Base-by-base conservation (phyloP, 2,888 invertebrate species). In the Tricholauxania praeusta region DNA sequence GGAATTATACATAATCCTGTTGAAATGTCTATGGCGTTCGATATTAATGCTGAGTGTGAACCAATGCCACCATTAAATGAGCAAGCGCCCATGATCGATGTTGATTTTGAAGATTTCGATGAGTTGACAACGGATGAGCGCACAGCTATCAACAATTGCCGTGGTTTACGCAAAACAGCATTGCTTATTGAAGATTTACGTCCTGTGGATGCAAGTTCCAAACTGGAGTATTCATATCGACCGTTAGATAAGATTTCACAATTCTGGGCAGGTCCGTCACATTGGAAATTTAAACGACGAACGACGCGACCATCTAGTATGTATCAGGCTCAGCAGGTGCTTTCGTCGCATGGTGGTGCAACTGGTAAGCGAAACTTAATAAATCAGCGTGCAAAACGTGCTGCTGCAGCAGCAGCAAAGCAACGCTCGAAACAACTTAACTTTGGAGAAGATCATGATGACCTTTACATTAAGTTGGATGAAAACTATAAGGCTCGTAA, bases 211-310 rank as follows among this genome's bases (percentile, higher is more conserved):
- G 85, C 89, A 62, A 89, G 88, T 80, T 85, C 89, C 51, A 88
- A 83, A 72, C 89, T 91, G 59, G 94, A 94, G 86, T 94, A 94
- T 87, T 93, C 93, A 0, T 94, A 93, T 91, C 85, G 90, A 89
- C 84, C 90, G 84, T 82, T 84, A 86, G 88, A 84, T 78, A 86
- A 83, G 82, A 87, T 88, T 14, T 85, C 84, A 53, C 86, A 87
- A 72, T 87, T 92, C 78, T 96, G 95, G 95, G 94, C 94, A 28
- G 96, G 96, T 0, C 95, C 96, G 48, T 89, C 91, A 60, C 94
- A 96, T 87, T 96, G 96, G 96, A 92, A 93, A 79, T 90, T 93
- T 59, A 91, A 90, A 82, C 89, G 89, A 4, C n/a, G 68, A 0
- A 82, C 84, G 1, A 71, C 76, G 7, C 82, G 81, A n/a, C 81